Evolutionary conservation across 1,140 invertebrate species (phyloP).

Genomic region (Planococcus citri): DNA sequence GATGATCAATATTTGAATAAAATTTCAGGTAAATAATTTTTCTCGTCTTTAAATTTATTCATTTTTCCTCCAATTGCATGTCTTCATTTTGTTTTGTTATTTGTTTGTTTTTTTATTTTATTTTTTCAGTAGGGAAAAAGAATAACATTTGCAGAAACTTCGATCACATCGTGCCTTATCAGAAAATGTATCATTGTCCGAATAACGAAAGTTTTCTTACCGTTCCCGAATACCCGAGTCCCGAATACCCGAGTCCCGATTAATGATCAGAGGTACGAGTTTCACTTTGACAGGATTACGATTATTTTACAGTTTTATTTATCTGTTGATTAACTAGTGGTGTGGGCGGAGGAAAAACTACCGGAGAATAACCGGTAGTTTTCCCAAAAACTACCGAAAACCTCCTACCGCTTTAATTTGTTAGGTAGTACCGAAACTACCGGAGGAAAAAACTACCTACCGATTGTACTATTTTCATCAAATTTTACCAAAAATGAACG

Average conservation of each 20-base stretch:
- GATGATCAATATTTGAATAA: slow-evolving; percentile 13
- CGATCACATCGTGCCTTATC: neutral
- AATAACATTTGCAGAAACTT: neutral
- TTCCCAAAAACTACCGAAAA: too few species aligned
- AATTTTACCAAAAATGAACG: too few species aligned
- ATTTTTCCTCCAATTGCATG: neutral
- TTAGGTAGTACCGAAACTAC: too few species aligned
- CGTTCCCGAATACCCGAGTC: neutral
- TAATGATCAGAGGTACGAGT: neutral
- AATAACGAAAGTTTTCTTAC: neutral
- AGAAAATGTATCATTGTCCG: neutral
- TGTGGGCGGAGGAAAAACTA: too few species aligned
- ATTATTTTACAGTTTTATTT: neutral
- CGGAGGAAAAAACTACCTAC: too few species aligned
- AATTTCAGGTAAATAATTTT: neutral
- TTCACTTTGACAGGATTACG: too few species aligned
- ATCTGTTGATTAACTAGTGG: neutral
- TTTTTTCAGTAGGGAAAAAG: too few species aligned
- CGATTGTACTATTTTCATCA: too few species aligned
- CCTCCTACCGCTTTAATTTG: too few species aligned
- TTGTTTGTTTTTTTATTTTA: too few species aligned
- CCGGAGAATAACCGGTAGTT: too few species aligned
- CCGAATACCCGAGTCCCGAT: too few species aligned
- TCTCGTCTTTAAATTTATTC: neutral
- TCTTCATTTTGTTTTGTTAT: neutral